Conservation (phyloP, 2,797 vertebrate genomes). For the Sebastes vulpes region DNA sequence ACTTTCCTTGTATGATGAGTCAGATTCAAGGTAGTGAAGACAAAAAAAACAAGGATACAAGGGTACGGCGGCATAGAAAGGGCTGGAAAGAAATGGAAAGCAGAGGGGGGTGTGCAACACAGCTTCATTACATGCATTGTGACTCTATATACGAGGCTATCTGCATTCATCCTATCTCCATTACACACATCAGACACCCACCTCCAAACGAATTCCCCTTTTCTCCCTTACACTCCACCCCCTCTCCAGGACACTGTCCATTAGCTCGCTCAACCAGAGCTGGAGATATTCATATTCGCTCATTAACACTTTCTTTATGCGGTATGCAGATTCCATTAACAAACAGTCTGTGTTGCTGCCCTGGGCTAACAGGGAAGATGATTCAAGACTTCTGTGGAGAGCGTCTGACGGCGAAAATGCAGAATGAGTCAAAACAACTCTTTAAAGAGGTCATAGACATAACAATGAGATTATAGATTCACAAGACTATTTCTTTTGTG, state of each 20-base stretch:
- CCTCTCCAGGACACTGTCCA: slow-evolving; percentile 59
- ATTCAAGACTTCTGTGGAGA: slow-evolving; percentile 32
- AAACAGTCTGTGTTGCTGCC: slow-evolving; percentile 53
- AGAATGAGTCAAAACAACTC: slow-evolving; percentile 13
- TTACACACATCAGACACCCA: slow-evolving; percentile 42
- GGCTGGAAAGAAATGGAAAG: slow-evolving; percentile 2
- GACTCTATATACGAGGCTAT: slow-evolving; percentile 38
- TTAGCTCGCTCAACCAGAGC: slow-evolving; percentile 51
- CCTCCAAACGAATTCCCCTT: slow-evolving; percentile 33
- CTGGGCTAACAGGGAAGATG: slow-evolving; percentile 20
- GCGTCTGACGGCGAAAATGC: slow-evolving; percentile 24
- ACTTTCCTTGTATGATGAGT: slow-evolving; percentile 47
- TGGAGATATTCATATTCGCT: slow-evolving; percentile 49
- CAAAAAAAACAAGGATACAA: slow-evolving; percentile 13
- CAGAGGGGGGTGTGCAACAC: neutral
- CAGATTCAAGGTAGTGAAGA: slow-evolving; percentile 40
- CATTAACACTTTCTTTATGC: slow-evolving; percentile 65
- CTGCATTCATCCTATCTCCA: slow-evolving; percentile 49
- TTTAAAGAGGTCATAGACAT: slow-evolving; percentile 37
- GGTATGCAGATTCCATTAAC: slow-evolving; percentile 68
- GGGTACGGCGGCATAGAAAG: slow-evolving; percentile 2
- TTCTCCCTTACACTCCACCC: slow-evolving; percentile 33
- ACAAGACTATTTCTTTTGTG: neutral
- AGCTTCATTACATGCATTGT: slow-evolving; percentile 64
- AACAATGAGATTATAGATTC: slow-evolving; percentile 31